phyloP scores from a whole-genome alignment of 2,888 invertebrate genomes.

The Pandemis corylana region DNA sequence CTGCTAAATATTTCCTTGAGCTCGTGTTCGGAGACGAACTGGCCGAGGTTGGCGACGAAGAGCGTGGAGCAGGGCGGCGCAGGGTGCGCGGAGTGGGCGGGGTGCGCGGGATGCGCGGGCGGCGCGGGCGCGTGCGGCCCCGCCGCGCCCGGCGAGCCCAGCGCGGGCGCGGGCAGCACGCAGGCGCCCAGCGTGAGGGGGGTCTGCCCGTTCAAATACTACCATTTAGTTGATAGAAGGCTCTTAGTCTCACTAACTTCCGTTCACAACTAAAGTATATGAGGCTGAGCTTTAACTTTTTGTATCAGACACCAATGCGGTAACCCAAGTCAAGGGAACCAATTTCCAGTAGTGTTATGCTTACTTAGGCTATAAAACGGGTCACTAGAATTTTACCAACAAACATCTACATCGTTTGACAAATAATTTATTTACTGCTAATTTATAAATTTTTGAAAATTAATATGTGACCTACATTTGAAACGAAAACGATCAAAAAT shows the following conservation, averaged over 20 bases:
- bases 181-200: constrained; percentile 88
- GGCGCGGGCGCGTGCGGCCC: constrained; percentile 83
- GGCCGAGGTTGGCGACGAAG: constrained; percentile 99
- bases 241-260: background rate
- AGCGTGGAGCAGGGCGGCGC: constrained; percentile 98
- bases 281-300: background rate
- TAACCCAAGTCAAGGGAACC: too few species aligned
- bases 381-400: too few species aligned
- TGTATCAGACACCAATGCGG: too few species aligned
- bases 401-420: too few species aligned
- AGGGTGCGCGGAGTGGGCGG: constrained; percentile 81
- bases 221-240: constrained; percentile 32
- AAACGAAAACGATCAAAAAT: too few species aligned
- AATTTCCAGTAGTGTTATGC: too few species aligned
- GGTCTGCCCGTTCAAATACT: constrained; percentile 60
- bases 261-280: background rate
- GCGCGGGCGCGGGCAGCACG: constrained; percentile 96
- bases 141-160: constrained; percentile 95
- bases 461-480: too few species aligned
- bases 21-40: constrained; percentile 99
- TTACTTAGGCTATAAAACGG: too few species aligned
- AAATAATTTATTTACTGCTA: too few species aligned
- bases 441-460: too few species aligned
- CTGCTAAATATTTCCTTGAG: constrained; percentile 99
- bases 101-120: constrained; percentile 90